A percentile compares a stretch with the other conserved stretches of the same genome.
phyloP scores from a whole-genome alignment of 2,113 vertebrate species.

The Vombatus ursinus region DNA sequence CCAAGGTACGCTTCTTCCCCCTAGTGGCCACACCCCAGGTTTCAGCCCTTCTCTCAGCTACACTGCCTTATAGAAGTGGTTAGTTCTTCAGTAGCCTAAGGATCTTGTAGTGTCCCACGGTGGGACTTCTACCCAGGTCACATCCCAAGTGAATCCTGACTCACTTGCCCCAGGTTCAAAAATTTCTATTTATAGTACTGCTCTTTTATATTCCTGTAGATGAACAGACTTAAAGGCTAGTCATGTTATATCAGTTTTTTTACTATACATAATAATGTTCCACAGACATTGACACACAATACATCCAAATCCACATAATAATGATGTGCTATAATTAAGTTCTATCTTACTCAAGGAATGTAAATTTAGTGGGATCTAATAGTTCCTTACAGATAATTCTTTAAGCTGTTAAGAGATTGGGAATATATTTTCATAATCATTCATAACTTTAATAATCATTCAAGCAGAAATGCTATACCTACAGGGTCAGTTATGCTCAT shows the following conservation, averaged over 20 bases:
- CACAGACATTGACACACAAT: neutral
- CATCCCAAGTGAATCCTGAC: neutral
- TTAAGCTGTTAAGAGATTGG: slow-evolving; percentile 38
- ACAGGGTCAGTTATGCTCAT: slow-evolving; percentile 44
- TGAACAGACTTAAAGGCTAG: neutral
- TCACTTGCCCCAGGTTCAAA: neutral
- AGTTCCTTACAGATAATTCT: slow-evolving; percentile 21
- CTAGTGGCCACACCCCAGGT: neutral
- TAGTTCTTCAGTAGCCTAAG: neutral
- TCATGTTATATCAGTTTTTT: neutral
- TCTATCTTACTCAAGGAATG: neutral
- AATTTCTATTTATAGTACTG: neutral
- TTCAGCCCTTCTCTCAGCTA: neutral
- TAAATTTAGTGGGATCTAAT: slow-evolving; percentile 9
- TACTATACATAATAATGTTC: neutral
- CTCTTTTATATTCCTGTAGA: neutral
- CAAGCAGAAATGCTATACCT: slow-evolving; percentile 37
- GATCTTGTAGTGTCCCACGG: neutral
- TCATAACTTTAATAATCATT: slow-evolving; percentile 44
- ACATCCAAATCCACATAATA: neutral
- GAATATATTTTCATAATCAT: slow-evolving; percentile 52
- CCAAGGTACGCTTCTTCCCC: neutral
- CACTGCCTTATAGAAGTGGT: neutral
- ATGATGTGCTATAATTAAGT: neutral
- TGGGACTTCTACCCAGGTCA: neutral